phyloP scores from a whole-genome alignment of 2,113 vertebrate genomes.

The Macquaria ambigua region DNA sequence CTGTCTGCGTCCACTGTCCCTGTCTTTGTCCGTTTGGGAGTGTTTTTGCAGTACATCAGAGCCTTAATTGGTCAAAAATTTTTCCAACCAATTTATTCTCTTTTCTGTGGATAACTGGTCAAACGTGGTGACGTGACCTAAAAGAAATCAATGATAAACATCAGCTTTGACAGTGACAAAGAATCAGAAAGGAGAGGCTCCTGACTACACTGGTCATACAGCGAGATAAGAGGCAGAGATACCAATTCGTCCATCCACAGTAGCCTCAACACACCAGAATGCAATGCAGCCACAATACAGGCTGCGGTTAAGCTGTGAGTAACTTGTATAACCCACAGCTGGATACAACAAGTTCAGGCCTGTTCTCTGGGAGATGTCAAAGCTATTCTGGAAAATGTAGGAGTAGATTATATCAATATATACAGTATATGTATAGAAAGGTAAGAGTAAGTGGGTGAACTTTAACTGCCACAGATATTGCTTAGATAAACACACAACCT shows the following conservation, averaged over 20 bases:
- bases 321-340: conserved; percentile 60
- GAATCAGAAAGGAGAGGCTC: neutral
- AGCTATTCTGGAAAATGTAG: conserved; percentile 34
- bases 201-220: neutral
- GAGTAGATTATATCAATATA: conserved; percentile 38
- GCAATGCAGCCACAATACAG: conserved; percentile 37
- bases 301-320: conserved; percentile 51
- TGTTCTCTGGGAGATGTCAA: conserved; percentile 34
- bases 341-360: conserved; percentile 59
- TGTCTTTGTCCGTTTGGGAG: neutral
- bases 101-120: neutral
- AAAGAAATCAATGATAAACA: neutral
- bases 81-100: too few relatives aligned
- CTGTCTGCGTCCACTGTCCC: neutral
- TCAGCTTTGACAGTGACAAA: neutral
- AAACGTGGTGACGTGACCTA: neutral
- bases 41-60: neutral
- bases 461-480: conserved; percentile 26
- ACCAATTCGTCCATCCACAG: conserved; percentile 11
- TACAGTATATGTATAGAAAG: conserved; percentile 34
- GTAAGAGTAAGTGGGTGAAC: neutral
- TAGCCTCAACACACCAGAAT: conserved; percentile 28
- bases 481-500: conserved; percentile 36
- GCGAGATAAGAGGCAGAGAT: neutral
- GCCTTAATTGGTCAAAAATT: neutral